These are phyloP conservation scores for Pseudorectes ferrugineus DNA, from an alignment of 2,113 vertebrate genomes.

Conservation along the genomic window DNA sequence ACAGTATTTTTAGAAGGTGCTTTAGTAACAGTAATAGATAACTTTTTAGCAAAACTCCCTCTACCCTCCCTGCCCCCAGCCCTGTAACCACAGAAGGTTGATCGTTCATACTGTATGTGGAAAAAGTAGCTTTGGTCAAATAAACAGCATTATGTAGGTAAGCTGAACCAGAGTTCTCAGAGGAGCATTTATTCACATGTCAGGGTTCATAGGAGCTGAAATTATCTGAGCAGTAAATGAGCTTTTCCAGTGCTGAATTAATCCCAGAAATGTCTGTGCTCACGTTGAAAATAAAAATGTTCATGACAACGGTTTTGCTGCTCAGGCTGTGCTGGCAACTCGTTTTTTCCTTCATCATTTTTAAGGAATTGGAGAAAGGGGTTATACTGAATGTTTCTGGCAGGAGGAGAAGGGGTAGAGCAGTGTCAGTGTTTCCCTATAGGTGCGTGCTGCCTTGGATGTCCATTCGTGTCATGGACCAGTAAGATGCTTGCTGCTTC, in stretches of 20 bases:
- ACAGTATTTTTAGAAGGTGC: not conserved
- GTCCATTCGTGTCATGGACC: not conserved
- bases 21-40: not conserved
- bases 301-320: not conserved
- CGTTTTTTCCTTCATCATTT: not conserved
- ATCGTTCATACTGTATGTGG: not conserved
- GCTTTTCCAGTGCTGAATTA: not conserved
- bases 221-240: not conserved
- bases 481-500: not conserved
- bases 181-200: not conserved
- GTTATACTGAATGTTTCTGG: not conserved
- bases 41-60: not conserved
- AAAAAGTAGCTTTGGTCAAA: not conserved
- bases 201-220: conserved; percentile 5
- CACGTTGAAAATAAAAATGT: not conserved
- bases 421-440: not conserved
- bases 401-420: not conserved
- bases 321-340: not conserved
- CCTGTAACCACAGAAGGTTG: not conserved
- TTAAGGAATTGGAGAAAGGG: not conserved
- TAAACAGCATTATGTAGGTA: not conserved
- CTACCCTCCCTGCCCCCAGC: not conserved
- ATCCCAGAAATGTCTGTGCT: not conserved
- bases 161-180: not conserved
- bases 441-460: not conserved